phyloP scores from a whole-genome alignment of 2,888 invertebrate genomes.

The Anarsia innoxiella region DNA sequence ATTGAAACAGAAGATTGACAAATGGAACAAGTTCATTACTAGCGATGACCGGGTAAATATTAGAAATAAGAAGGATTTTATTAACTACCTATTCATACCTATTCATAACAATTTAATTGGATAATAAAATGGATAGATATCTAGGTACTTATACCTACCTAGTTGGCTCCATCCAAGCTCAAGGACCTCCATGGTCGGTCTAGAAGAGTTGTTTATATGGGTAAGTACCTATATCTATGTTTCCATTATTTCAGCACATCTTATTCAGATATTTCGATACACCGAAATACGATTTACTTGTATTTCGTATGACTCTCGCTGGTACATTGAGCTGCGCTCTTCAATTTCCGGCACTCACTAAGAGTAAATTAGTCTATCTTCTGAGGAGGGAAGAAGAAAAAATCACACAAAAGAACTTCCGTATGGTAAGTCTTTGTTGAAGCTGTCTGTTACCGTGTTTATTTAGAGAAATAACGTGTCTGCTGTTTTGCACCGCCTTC shows the following conservation, averaged over 20 bases:
- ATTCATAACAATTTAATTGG: no score
- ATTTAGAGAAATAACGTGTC: no score
- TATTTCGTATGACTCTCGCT: constrained; percentile 77
- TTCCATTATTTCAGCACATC: constrained; percentile 49
- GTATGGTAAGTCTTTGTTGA: constrained; percentile 31
- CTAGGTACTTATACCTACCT: no score
- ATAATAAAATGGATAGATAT: no score
- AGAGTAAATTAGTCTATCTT: constrained; percentile 85
- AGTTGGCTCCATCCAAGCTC: no score
- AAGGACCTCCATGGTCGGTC: no score
- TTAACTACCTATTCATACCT: no score
- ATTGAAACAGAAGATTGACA: constrained; percentile 88
- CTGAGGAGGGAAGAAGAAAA: constrained; percentile 78
- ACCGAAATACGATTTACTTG: constrained; percentile 59
- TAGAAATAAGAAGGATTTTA: no score
- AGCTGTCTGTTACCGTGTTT: no score
- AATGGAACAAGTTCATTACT: constrained; percentile 89
- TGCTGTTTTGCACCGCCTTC: no score
- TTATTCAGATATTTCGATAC: constrained; percentile 52
- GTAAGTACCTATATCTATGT: no score
- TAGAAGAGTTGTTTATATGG: no score
- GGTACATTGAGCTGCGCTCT: constrained; percentile 79
- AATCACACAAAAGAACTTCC: constrained; percentile 77
- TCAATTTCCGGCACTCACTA: constrained; percentile 76
- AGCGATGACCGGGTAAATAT: constrained; percentile 81